Evolutionary conservation across 92 coral and sea anemone genomes (phyloP).

Genomic region (Diadumene lineata): DNA sequence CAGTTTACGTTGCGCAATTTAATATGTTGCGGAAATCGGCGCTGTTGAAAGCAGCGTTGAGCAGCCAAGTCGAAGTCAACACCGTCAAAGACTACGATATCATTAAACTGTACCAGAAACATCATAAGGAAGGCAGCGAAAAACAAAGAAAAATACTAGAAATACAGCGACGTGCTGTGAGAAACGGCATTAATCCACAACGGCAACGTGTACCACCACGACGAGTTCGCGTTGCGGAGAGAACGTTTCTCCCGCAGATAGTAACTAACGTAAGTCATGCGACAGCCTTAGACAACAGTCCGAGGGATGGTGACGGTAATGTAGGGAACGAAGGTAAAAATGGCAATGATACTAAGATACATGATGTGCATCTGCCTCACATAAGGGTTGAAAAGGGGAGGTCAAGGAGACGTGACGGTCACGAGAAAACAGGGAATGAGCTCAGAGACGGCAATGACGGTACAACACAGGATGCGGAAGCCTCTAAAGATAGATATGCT

Average conservation of each 20-base stretch:
- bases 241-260: neutral
- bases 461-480: too few species aligned
- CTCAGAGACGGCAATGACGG: too few species aligned
- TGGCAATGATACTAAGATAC: neutral
- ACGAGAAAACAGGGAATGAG: too few species aligned
- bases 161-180: slow-evolving; percentile 64
- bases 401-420: neutral
- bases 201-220: neutral
- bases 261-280: neutral
- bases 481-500: too few species aligned
- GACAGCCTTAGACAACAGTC: too few species aligned
- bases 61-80: slow-evolving; percentile 1
- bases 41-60: slow-evolving; percentile 6
- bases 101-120: slow-evolving; percentile 54
- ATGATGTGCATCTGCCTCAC: neutral
- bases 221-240: neutral
- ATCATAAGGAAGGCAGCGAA: slow-evolving; percentile 45
- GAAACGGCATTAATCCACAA: slow-evolving; percentile 32
- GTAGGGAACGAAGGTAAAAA: neutral
- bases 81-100: slow-evolving; percentile 44
- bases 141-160: slow-evolving; percentile 50
- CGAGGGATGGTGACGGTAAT: too few species aligned
- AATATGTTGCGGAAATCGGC: slow-evolving; percentile 20
- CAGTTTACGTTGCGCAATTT: too few species aligned
- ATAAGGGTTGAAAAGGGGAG: neutral